Percentiles rank a stretch among this genome's conserved stretches.
phyloP scores from a whole-genome alignment of 2,888 invertebrate species.

The Drosophila emarginata region DNA sequence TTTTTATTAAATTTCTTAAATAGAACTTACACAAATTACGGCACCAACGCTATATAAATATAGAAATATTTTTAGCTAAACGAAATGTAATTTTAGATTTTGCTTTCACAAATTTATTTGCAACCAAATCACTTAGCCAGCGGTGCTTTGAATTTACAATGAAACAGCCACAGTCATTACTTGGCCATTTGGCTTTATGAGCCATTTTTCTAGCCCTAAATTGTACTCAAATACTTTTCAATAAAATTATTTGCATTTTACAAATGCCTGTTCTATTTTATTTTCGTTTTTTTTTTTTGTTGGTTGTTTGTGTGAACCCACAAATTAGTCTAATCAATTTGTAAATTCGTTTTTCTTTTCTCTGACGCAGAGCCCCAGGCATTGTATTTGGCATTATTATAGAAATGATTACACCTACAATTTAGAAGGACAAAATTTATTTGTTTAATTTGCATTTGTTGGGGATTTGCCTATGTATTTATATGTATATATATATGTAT shows the following conservation, averaged over 20 bases:
- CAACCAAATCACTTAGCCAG: background rate
- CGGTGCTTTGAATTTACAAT: background rate
- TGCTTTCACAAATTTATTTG: background rate
- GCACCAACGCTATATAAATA: too few relatives aligned
- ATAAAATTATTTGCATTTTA: conserved; percentile 1
- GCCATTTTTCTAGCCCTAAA: background rate
- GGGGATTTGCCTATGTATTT: conserved; percentile 44
- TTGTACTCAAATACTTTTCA: conserved; percentile 7
- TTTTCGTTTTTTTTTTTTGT: background rate
- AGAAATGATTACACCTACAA: conserved; percentile 47
- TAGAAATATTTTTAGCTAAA: background rate
- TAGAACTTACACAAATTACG: too few relatives aligned
- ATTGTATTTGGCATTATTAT: conserved; percentile 26
- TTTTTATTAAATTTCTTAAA: too few relatives aligned
- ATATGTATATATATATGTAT: conserved; percentile 31
- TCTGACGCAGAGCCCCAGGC: conserved; percentile 14
- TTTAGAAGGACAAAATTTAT: conserved; percentile 53
- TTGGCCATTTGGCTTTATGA: background rate
- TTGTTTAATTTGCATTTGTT: conserved; percentile 42
- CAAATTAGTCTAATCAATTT: conserved; percentile 70
- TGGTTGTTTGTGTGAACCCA: conserved; percentile 12
- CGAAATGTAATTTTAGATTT: background rate
- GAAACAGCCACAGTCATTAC: background rate
- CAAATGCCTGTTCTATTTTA: background rate
- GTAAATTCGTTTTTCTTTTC: conserved; percentile 45